Evolutionary conservation across 2,888 invertebrate species (phyloP).

Genomic region (Cheilosia impressa): DNA sequence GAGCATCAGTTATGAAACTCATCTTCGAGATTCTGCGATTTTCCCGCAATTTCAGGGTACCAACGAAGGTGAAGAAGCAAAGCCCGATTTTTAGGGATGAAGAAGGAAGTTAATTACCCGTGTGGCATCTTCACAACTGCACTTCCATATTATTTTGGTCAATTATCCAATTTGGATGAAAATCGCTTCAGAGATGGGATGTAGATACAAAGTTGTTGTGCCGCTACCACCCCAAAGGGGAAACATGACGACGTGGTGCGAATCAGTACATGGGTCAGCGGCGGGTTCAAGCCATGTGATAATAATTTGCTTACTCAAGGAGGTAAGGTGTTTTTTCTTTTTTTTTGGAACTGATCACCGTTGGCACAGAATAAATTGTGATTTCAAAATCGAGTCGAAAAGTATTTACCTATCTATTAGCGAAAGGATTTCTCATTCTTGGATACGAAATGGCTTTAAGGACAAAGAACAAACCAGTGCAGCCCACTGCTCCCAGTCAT

Average conservation of each 20-base stretch:
- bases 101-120: constrained; percentile 71
- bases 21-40: constrained; percentile 52
- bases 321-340: constrained; percentile 39
- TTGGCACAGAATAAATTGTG: constrained; percentile 42
- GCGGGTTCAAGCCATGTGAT: constrained; percentile 53
- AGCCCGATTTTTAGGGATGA: constrained; percentile 40
- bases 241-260: constrained; percentile 62
- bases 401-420: background rate
- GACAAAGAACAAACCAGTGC: constrained; percentile 78
- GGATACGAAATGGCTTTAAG: constrained; percentile 30
- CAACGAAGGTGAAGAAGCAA: constrained; percentile 19
- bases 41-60: constrained; percentile 48
- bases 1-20: constrained; percentile 64
- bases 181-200: constrained; percentile 41
- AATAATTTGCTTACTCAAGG: constrained; percentile 56
- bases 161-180: constrained; percentile 70
- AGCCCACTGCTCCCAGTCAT: constrained; percentile 78
- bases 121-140: constrained; percentile 59
- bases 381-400: constrained; percentile 46
- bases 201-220: constrained; percentile 23
- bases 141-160: constrained; percentile 68
- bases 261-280: constrained; percentile 71
- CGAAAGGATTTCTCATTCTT: background rate
- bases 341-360: constrained; percentile 29
- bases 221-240: constrained; percentile 51